phyloP scores from a whole-genome alignment of 1,140 invertebrate genomes.

The Coptotermes formosanus region DNA sequence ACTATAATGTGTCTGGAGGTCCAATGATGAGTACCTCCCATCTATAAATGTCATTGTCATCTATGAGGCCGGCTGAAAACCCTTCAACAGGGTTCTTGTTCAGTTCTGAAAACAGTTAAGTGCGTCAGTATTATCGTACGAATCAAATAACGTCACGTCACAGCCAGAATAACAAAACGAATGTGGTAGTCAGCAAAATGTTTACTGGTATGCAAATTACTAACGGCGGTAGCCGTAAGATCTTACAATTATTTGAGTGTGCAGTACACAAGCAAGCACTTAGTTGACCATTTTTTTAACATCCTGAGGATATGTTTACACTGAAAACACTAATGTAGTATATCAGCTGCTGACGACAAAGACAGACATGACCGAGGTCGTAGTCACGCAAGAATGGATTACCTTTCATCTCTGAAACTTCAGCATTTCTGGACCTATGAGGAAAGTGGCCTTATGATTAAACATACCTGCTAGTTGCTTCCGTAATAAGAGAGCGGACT shows the following conservation, averaged over 20 bases:
- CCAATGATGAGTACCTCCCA: slow-evolving; percentile 99
- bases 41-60: slow-evolving; percentile 98
- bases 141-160: neutral
- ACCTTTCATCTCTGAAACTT: neutral
- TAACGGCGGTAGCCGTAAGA: neutral
- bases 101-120: slow-evolving; percentile 73
- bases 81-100: slow-evolving; percentile 99
- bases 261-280: too few relatives aligned
- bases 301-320: neutral
- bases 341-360: slow-evolving; percentile 36
- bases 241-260: neutral
- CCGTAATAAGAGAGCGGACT: slow-evolving; percentile 89
- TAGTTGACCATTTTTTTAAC: neutral
- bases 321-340: neutral
- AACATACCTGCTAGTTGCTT: slow-evolving; percentile 89
- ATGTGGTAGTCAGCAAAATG: neutral
- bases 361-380: slow-evolving; percentile 29
- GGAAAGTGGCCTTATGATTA: neutral
- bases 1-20: slow-evolving; percentile 98
- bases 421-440: neutral
- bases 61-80: slow-evolving; percentile 98
- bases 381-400: slow-evolving; percentile 23
- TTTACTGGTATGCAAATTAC: neutral
- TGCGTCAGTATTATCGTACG: neutral
- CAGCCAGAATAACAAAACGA: neutral